Conservation (phyloP, 2,888 invertebrate genomes). For the Calameuta filiformis region DNA sequence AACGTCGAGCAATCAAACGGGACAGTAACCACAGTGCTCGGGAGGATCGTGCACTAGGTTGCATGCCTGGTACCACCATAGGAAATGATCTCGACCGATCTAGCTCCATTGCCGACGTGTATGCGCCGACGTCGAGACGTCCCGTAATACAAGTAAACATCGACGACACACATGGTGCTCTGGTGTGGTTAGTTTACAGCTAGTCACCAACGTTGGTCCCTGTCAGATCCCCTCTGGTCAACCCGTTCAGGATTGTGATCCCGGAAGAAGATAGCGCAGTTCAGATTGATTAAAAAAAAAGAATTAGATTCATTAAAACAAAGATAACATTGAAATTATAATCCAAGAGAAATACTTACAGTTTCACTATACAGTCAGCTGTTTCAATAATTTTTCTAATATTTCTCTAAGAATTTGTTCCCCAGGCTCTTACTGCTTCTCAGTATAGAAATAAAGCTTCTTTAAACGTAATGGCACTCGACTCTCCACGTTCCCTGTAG, state of each 20-base stretch:
- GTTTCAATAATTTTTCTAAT: background rate
- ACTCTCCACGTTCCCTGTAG: background rate
- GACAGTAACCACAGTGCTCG: constrained; percentile 61
- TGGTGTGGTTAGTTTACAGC: constrained; percentile 59
- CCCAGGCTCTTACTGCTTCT: background rate
- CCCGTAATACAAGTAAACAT: background rate
- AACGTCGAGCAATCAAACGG: constrained; percentile 59
- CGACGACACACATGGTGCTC: constrained; percentile 8
- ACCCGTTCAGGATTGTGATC: constrained; percentile 34
- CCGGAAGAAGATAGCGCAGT: constrained; percentile 30
- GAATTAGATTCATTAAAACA: background rate
- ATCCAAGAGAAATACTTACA: background rate
- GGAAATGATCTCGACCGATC: constrained; percentile 46
- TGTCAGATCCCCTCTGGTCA: constrained; percentile 31
- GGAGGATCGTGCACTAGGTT: constrained; percentile 39
- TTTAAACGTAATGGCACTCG: background rate
- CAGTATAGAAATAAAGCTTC: background rate
- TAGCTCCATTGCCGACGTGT: constrained; percentile 20
- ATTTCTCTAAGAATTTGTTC: background rate
- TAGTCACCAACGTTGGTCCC: constrained; percentile 28
- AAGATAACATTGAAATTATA: background rate
- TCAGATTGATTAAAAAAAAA: no score
- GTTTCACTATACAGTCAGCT: background rate
- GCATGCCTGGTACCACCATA: constrained; percentile 35
- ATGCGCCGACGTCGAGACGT: constrained; percentile 1